Evolutionary conservation across 2,888 invertebrate genomes (phyloP).

Genomic region (Plagiodera versicolora): DNA sequence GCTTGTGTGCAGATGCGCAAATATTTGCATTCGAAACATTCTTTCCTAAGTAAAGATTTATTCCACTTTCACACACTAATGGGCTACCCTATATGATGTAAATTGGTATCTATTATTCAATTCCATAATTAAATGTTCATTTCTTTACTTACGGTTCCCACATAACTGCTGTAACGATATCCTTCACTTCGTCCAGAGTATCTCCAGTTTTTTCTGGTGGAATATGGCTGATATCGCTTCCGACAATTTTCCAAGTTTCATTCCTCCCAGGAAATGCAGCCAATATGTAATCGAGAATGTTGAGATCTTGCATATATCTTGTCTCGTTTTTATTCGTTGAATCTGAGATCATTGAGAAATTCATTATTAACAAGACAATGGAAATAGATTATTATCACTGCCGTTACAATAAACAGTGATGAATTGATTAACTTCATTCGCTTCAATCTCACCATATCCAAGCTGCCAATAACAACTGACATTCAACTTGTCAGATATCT

Average conservation of each 20-base stretch:
- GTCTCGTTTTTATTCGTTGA: slow-evolving; percentile 58
- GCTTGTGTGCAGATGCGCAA: too few species aligned
- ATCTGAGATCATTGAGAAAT: slow-evolving; percentile 55
- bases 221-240: slow-evolving; percentile 63
- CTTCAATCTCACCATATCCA: too few species aligned
- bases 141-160: slow-evolving; percentile 80
- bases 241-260: slow-evolving; percentile 62
- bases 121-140: too few species aligned
- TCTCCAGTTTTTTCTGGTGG: slow-evolving; percentile 59
- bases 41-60: too few species aligned
- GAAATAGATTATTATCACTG: too few species aligned
- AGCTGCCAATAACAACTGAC: slow-evolving; percentile 73
- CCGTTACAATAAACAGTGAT: too few species aligned
- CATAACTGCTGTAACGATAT: slow-evolving; percentile 67
- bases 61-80: too few species aligned
- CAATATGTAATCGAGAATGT: slow-evolving; percentile 65
- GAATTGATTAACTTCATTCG: too few species aligned
- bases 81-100: too few species aligned
- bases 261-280: slow-evolving; percentile 64
- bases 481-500: slow-evolving; percentile 67
- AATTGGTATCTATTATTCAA: too few species aligned
- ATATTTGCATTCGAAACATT: too few species aligned
- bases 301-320: slow-evolving; percentile 64
- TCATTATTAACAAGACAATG: too few species aligned
- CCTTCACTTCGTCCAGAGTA: slow-evolving; percentile 60